phyloP scores from a whole-genome alignment of 1,140 invertebrate species.

The Araneus ventricosus region DNA sequence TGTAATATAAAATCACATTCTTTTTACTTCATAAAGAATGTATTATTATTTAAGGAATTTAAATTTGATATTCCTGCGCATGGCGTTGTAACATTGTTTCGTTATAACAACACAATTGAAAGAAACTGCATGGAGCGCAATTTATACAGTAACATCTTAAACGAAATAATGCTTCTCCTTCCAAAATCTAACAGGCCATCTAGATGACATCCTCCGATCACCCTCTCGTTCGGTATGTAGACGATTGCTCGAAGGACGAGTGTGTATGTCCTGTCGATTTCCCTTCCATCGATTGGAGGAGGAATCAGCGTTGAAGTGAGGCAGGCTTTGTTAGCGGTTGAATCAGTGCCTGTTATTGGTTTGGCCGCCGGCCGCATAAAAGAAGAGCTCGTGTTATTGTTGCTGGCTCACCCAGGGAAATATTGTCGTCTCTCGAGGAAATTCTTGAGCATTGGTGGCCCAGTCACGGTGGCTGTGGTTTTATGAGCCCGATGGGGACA shows the following conservation, averaged over 20 bases:
- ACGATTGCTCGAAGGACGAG: background rate
- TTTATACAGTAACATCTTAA: no score
- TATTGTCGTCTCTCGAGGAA: background rate
- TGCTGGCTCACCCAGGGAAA: background rate
- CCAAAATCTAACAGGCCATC: background rate
- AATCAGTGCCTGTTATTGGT: slow-evolving; percentile 46
- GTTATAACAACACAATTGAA: no score
- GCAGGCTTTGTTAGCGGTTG: slow-evolving; percentile 45
- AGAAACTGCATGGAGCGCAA: no score
- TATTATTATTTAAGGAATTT: no score
- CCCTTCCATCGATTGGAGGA: background rate
- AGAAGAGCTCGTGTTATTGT: background rate
- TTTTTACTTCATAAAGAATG: no score
- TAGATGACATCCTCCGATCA: background rate
- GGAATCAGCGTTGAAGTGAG: slow-evolving; percentile 2
- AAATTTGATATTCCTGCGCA: no score
- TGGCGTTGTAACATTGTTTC: no score
- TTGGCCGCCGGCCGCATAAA: slow-evolving; percentile 19
- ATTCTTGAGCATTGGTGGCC: slow-evolving; percentile 18
- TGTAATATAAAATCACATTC: no score
- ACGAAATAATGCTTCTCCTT: no score
- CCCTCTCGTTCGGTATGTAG: background rate
- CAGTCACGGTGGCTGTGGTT: slow-evolving; percentile 1
- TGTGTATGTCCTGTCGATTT: slow-evolving; percentile 33
- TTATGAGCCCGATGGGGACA: slow-evolving; percentile 11